phyloP scores from a whole-genome alignment of 2,113 vertebrate species.

The Osmerus eperlanus region DNA sequence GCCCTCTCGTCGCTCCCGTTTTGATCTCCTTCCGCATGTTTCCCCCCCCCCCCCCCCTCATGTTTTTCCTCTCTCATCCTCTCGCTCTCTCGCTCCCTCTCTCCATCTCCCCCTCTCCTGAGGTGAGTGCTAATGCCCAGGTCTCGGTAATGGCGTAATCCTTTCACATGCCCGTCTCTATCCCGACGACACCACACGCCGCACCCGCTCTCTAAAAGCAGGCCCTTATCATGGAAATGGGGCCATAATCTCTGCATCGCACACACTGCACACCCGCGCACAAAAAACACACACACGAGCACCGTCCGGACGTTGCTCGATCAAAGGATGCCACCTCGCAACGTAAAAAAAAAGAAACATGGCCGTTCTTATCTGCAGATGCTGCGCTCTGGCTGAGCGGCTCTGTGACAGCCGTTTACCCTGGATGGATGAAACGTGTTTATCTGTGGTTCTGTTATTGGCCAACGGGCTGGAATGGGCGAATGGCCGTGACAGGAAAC shows the following conservation, averaged over 20 bases:
- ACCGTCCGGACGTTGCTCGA: not conserved
- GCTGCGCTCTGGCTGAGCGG: no score
- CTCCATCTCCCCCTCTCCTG: not conserved
- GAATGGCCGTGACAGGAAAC: no score
- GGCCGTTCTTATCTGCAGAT: no score
- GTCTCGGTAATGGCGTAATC: constrained; percentile 62
- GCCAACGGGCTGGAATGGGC: no score
- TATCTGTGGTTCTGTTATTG: no score
- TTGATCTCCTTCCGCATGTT: constrained; percentile 42
- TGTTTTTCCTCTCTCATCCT: constrained; percentile 18
- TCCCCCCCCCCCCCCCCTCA: no score
- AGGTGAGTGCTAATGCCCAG: constrained; percentile 38
- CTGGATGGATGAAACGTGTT: no score
- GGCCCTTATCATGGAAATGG: constrained; percentile 35
- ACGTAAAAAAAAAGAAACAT: not conserved
- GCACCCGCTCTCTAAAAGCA: constrained; percentile 52
- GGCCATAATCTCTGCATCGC: constrained; percentile 36
- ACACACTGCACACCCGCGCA: not conserved
- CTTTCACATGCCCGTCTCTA: constrained; percentile 36
- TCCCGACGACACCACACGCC: constrained; percentile 30
- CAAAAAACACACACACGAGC: not conserved
- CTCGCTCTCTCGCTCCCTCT: constrained; percentile 5
- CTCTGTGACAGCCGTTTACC: no score
- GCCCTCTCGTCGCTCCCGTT: constrained; percentile 22
- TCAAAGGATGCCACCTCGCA: not conserved